Evolutionary conservation across 1,140 invertebrate genomes (phyloP).

Genomic region (Penaeus japonicus): DNA sequence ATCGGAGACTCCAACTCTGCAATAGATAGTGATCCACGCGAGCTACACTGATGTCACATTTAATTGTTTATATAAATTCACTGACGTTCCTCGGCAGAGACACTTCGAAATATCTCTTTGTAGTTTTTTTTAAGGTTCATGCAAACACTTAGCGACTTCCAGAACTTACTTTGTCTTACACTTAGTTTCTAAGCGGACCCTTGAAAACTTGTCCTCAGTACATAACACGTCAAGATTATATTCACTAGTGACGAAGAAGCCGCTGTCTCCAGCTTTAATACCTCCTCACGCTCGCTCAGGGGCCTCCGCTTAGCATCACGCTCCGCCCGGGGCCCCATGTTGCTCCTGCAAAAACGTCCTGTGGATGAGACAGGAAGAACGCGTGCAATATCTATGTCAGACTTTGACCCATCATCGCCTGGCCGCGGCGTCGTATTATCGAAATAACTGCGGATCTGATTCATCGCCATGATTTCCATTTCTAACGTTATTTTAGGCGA

Average conservation of each 20-base stretch:
- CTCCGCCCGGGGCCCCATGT: neutral
- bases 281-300: constrained; percentile 15
- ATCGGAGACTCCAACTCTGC: neutral
- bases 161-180: neutral
- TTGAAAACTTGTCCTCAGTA: neutral
- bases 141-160: neutral
- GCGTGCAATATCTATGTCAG: no score
- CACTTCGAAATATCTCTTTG: no score
- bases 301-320: constrained; percentile 15
- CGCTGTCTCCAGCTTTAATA: neutral
- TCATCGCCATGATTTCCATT: no score
- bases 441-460: no score
- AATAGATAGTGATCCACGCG: neutral
- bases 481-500: no score
- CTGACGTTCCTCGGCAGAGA: neutral
- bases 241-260: neutral
- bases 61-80: neutral
- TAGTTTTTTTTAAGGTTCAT: neutral
- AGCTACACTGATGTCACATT: neutral
- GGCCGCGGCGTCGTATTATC: no score
- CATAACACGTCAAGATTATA: neutral
- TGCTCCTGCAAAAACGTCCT: no score
- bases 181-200: neutral
- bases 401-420: no score
- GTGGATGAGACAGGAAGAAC: no score